Conservation (phyloP, 2,888 invertebrate genomes). For the Campopleginae sp. region DNA sequence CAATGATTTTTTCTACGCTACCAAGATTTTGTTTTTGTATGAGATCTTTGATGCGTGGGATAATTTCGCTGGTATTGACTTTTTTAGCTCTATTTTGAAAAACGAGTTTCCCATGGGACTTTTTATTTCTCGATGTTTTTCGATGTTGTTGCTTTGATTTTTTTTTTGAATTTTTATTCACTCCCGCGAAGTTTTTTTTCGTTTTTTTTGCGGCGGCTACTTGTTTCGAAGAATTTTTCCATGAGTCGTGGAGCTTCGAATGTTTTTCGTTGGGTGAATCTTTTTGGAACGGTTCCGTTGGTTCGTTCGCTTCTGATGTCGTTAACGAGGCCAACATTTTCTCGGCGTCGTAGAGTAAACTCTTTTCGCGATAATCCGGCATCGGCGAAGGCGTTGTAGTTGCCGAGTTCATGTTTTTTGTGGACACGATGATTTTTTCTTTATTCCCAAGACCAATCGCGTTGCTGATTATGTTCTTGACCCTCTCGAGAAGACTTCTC, state of each 20-base stretch:
- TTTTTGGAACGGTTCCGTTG: background rate
- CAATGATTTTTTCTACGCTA: constrained; percentile 71
- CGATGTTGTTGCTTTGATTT: background rate
- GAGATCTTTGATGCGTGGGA: constrained; percentile 68
- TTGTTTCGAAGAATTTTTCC: constrained; percentile 15
- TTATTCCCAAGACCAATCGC: constrained; percentile 62
- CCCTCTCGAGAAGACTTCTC: constrained; percentile 68
- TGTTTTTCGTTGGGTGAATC: background rate
- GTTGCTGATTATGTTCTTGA: constrained; percentile 70
- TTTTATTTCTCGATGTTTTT: background rate
- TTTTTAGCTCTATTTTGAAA: constrained; percentile 52
- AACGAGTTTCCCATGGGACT: constrained; percentile 35
- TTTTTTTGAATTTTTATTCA: too few species aligned
- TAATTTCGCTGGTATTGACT: constrained; percentile 65
- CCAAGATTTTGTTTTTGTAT: constrained; percentile 70
- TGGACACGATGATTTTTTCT: constrained; percentile 21
- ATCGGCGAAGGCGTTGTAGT: background rate
- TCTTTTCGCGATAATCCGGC: background rate
- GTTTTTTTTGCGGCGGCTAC: background rate
- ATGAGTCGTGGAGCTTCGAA: background rate
- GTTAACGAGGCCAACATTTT: constrained; percentile 11
- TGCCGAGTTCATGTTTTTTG: background rate
- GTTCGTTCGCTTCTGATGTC: background rate
- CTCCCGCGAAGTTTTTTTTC: background rate
- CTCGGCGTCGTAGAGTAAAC: constrained; percentile 16